Evolutionary conservation across 2,797 vertebrate species (phyloP).

Genomic region (Danio jaintianensis): DNA sequence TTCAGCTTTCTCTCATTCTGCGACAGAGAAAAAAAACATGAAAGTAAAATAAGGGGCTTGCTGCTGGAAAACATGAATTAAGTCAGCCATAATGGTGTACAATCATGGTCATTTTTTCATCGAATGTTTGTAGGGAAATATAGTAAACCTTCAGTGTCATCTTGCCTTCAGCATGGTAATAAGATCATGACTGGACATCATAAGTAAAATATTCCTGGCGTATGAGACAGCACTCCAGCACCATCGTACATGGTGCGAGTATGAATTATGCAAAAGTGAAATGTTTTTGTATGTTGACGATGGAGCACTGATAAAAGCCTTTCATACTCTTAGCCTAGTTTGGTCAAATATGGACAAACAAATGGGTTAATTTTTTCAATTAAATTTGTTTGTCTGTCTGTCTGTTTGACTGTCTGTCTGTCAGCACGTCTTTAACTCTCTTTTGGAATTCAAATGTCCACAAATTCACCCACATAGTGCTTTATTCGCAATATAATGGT

Average conservation of each 20-base stretch:
- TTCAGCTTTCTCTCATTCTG: constrained; percentile 1
- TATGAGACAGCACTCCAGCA: neutral
- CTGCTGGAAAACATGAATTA: neutral
- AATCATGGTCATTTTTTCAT: constrained; percentile 31
- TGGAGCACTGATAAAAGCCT: neutral
- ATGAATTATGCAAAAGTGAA: constrained; percentile 5
- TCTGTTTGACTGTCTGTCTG: neutral
- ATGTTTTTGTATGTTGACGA: neutral
- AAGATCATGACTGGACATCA: neutral
- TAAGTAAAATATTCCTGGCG: constrained; percentile 13
- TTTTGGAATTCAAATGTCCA: too few relatives aligned
- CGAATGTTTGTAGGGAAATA: neutral
- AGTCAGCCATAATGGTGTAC: neutral
- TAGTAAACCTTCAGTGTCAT: neutral
- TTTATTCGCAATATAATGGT: neutral
- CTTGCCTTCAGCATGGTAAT: neutral
- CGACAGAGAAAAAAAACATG: neutral
- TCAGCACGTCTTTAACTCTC: too few relatives aligned
- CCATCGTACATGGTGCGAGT: neutral
- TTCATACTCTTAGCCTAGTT: neutral
- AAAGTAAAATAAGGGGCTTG: constrained; percentile 40
- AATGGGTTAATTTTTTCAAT: too few relatives aligned
- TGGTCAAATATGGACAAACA: too few relatives aligned
- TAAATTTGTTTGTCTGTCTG: neutral
- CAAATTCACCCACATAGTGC: neutral